These are phyloP conservation scores for Sceloporus tristichus DNA, from an alignment of 2,113 vertebrate species.

Conservation along the genomic window DNA sequence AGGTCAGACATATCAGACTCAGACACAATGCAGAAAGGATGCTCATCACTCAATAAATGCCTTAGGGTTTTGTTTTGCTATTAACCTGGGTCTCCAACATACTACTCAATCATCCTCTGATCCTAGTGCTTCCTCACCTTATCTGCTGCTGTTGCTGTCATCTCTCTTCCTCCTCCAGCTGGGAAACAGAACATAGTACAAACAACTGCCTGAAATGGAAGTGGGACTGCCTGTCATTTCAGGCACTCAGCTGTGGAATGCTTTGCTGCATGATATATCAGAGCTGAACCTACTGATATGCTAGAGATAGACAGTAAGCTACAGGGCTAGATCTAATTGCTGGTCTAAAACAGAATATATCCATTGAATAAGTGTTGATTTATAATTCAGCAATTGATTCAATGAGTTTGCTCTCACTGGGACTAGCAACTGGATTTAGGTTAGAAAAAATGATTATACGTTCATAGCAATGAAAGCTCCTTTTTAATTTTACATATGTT, in stretches of 20 bases:
- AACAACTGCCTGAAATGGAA: too few relatives aligned
- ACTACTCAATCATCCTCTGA: background rate
- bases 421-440: too few relatives aligned
- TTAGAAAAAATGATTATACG: background rate
- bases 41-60: background rate
- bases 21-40: background rate
- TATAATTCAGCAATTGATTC: too few relatives aligned
- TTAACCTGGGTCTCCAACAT: background rate
- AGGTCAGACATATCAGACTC: background rate
- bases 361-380: too few relatives aligned
- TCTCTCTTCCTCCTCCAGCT: constrained; percentile 18
- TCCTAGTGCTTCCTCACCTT: background rate
- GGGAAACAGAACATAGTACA: background rate
- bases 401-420: too few relatives aligned
- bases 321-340: too few relatives aligned
- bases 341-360: too few relatives aligned
- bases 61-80: background rate
- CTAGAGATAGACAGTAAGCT: background rate
- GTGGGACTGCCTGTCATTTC: background rate
- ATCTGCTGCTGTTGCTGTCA: background rate
- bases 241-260: background rate
- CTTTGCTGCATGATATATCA: background rate
- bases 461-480: background rate
- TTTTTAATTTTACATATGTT: background rate
- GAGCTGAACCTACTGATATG: background rate